Conservation (phyloP, 2,797 vertebrate genomes). For the Amniataba percoides region DNA sequence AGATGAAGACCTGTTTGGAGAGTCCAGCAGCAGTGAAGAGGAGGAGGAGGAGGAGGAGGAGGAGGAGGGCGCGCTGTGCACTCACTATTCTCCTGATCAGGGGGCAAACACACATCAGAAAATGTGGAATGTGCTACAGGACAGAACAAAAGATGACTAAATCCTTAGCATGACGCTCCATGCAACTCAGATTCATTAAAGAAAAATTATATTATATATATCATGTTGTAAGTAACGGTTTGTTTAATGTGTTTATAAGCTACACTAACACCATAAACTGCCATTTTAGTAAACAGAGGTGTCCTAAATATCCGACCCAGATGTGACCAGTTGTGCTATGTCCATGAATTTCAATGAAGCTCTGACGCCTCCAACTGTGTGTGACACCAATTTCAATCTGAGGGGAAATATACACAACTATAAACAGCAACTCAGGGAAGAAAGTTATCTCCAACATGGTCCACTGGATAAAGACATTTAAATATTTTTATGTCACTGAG, state of each 20-base stretch:
- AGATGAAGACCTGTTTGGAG: slow-evolving; percentile 70
- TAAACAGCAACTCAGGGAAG: neutral
- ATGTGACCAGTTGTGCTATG: neutral
- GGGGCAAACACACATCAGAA: neutral
- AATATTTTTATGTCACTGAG: neutral
- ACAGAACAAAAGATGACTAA: neutral
- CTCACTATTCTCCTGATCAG: neutral
- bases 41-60: slow-evolving; percentile 59
- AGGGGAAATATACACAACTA: neutral
- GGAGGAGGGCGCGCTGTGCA: neutral
- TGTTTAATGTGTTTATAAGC: neutral
- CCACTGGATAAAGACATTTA: neutral
- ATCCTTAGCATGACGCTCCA: neutral
- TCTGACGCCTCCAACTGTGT: neutral
- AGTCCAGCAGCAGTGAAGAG: slow-evolving; percentile 81
- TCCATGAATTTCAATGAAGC: neutral
- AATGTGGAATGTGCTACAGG: neutral
- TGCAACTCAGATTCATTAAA: neutral
- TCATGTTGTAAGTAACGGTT: neutral
- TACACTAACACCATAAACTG: neutral
- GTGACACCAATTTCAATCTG: neutral
- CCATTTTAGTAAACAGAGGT: neutral
- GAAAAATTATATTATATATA: neutral
- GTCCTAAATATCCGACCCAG: neutral
- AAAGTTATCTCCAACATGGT: neutral